Conservation (phyloP, 2,888 invertebrate species). For the Stenchaetothrips biformis region DNA sequence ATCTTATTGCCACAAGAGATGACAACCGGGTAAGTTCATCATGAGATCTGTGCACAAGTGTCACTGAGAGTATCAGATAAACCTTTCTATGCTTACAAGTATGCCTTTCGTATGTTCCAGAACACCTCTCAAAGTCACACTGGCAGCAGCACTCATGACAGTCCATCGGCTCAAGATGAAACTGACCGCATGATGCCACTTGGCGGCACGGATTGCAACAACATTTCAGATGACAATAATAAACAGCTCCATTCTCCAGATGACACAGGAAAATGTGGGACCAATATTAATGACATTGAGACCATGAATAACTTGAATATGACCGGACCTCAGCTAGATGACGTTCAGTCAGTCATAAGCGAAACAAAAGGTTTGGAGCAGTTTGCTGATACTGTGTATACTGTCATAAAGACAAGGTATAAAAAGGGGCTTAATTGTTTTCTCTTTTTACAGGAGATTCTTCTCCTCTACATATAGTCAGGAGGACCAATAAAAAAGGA, state of each 20-base stretch:
- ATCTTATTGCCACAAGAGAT: conserved; percentile 43
- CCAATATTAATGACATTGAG: conserved; percentile 11
- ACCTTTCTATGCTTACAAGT: neutral
- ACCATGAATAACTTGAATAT: conserved; percentile 23
- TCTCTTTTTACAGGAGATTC: conserved; percentile 17
- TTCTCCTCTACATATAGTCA: conserved; percentile 31
- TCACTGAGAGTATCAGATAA: no score
- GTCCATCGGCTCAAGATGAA: neutral
- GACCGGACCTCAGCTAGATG: conserved; percentile 7
- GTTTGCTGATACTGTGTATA: neutral
- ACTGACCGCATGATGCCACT: conserved; percentile 21
- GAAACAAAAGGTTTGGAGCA: conserved; percentile 22
- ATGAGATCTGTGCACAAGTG: neutral
- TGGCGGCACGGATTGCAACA: neutral
- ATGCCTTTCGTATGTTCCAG: neutral
- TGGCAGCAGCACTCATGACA: neutral
- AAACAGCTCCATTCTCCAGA: neutral
- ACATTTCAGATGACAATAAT: neutral
- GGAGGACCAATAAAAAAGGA: conserved; percentile 60
- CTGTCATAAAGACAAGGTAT: neutral
- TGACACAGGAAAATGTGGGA: neutral
- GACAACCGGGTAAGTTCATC: neutral
- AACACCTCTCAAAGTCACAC: neutral
- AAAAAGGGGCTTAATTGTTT: neutral
- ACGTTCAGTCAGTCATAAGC: neutral